Base-by-base conservation (phyloP, 2,797 vertebrate species). In the Harpagifer antarcticus region DNA sequence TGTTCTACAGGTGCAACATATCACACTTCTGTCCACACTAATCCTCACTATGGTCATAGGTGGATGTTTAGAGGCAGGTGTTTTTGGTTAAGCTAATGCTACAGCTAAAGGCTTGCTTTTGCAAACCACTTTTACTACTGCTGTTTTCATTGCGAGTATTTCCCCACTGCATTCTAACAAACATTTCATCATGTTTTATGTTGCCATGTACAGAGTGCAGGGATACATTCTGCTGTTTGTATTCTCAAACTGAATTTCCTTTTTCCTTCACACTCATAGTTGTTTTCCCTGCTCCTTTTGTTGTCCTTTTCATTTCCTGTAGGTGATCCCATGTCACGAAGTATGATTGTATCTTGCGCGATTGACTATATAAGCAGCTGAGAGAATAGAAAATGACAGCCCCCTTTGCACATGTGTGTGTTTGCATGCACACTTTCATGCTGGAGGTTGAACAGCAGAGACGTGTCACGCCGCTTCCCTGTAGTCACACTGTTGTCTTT, bases 291-390 rank as follows among this genome's bases (percentile, higher is more conserved):
- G 3, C 60, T 68, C 47, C 68, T 76, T 74, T 80, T 84, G 79
- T 83, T 80, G 74, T 76, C 78, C 81, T 87, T 89, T 92, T 91
- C 79, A 92, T 94, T 93, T 93, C 89, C 88, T 85, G 74, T 57
- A 44, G 85, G 76, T 86, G 87, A 90, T 84, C 70, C 77, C 68
- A 68, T 86, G 82, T 91, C 84, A 81, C 66, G 13, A 65, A 59
- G 33, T 78, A 82, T 90, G 90, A 92, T 92, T 91, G 78, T 81
- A 53, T 83, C 68, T 76, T 70, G 59, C 53, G 70, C 62, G 47
- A 89, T 81, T 86, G 89, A 86, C 88, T 84, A 10, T 87, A 64
- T 49, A 50, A 81, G 73, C 65, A 64, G 65, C 74, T 45, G 49
- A 57, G 60, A 81, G 65, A 68, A 79, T 45, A 55, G 40, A 83